Evolutionary conservation across 2,797 vertebrate genomes (phyloP), one percentile per base, ranked within the genome.

Genomic region (Psittacula echo): DNA sequence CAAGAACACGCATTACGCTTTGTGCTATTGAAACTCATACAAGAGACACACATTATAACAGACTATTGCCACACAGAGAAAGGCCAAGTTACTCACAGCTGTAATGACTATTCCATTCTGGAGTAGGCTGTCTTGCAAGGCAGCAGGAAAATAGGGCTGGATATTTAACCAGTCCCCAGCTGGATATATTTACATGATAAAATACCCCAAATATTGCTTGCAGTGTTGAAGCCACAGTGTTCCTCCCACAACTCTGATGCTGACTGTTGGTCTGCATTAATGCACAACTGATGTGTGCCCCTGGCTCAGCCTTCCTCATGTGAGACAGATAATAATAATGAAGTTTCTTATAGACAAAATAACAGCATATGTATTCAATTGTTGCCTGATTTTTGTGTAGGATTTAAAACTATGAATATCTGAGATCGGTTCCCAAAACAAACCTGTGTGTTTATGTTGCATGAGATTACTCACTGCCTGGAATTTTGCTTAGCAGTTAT

Each of bases 271-370:
- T 64, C 30, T 48, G 41, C 41, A 37, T n/a, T 74, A 41, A 39
- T 0, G 1, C 32, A 48, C 13, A 73, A 20, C 1, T 5, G 15
- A 56, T 47, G 13, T n/a, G 26, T 11, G 7, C 2, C 37, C 24
- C 39, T 65, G 20, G 45, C 32, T 81, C 88, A 68, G 39, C 39
- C 87, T 79, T 61, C 37, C 47, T 87, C 3, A 1, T 1, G 5
- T 13, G 8, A 88, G 32, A n/a, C 8, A 2, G 30, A 7, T 66
- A 45, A 76, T 26, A 50, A 26, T 7, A 37, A 53, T 11, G 3
- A 71, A 42, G 5, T 10, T 61, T 50, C 8, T 32, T 75, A 45
- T 1, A 75, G 47, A 64, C 26, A 75, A 83, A 95, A 42, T 42
- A 66, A 60, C 14, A 39, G 7, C 6, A 2, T 16, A 14, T 8